These are phyloP conservation scores for Florisuga fusca DNA, from an alignment of 2,797 vertebrate species.

Conservation along the genomic window DNA sequence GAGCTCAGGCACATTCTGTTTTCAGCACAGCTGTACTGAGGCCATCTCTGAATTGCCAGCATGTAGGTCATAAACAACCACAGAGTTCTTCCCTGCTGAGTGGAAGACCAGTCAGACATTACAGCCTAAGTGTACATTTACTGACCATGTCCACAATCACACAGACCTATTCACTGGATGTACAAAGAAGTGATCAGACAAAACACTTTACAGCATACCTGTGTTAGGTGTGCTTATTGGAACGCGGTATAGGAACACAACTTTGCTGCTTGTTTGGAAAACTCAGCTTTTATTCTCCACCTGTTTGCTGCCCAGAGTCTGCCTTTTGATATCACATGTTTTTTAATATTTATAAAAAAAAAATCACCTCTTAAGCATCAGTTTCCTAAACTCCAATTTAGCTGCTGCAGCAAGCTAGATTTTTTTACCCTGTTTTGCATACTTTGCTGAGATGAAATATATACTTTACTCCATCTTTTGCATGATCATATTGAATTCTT, in stretches of 20 bases:
- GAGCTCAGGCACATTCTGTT: neutral
- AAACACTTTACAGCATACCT: neutral
- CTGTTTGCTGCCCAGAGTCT: neutral
- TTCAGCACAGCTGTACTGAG: neutral
- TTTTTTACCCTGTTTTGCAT: neutral
- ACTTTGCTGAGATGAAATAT: neutral
- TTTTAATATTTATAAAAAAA: neutral
- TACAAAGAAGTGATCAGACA: neutral
- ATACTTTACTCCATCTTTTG: neutral
- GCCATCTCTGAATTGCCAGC: neutral
- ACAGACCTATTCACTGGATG: neutral
- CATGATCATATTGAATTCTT: neutral
- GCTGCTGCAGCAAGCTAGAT: neutral
- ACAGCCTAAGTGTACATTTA: neutral
- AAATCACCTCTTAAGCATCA: neutral
- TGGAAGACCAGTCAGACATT: neutral
- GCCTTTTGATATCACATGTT: accelerated
- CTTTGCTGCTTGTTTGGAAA: neutral
- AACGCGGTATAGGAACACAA: neutral
- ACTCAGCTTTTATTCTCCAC: neutral
- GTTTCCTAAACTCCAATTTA: neutral
- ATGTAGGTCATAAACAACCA: neutral
- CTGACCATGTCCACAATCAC: neutral
- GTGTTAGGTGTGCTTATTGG: neutral
- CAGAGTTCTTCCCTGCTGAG: neutral